Conservation (phyloP, 2,888 invertebrate species). For the Troglohyphantes excavatus region DNA sequence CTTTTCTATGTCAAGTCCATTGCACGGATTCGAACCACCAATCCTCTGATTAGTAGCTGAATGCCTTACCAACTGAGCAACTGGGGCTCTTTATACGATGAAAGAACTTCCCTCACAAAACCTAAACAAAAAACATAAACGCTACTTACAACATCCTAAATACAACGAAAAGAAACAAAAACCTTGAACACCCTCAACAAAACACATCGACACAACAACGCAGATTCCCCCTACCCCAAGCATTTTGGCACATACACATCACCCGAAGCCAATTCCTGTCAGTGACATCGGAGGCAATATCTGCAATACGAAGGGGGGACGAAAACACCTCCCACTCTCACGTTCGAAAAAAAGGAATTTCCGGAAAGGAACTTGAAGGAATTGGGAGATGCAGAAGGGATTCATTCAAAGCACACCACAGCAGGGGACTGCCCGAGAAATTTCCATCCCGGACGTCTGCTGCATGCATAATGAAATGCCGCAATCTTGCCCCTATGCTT, state of each 20-base stretch:
- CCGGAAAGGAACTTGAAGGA: neutral
- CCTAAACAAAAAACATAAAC: neutral
- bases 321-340: neutral
- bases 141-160: neutral
- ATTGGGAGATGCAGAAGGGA: neutral
- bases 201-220: neutral
- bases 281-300: neutral
- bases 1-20: too few relatives aligned
- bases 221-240: neutral
- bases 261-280: conserved; percentile 2
- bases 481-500: neutral
- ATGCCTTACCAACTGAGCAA: too few relatives aligned
- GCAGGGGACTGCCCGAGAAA: conserved; percentile 33
- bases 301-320: neutral
- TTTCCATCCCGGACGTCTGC: conserved; percentile 36
- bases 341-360: neutral
- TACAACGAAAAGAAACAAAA: neutral
- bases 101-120: too few relatives aligned
- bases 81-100: too few relatives aligned
- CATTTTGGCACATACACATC: neutral
- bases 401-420: neutral
- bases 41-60: too few relatives aligned
- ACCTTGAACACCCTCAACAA: neutral
- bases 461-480: conserved; percentile 61
- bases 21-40: too few relatives aligned